These are phyloP conservation scores for Drosophila maculinotata DNA, from an alignment of 2,888 invertebrate species.

Conservation along the genomic window DNA sequence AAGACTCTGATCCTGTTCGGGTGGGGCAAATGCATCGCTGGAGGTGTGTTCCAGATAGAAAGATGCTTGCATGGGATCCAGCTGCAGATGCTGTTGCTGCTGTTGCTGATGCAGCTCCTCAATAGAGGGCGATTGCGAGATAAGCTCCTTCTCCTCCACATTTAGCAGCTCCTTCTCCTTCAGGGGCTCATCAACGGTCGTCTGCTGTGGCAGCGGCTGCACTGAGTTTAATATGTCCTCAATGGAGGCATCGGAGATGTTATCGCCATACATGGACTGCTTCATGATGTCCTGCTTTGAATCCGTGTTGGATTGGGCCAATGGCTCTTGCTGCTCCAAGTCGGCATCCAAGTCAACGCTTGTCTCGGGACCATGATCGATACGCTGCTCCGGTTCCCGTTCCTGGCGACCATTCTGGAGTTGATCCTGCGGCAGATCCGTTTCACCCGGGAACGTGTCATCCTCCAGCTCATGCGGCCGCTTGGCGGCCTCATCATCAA, in stretches of 20 bases:
- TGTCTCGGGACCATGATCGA: slow-evolving; percentile 81
- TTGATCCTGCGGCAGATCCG: slow-evolving; percentile 22
- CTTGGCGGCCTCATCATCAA: slow-evolving; percentile 82
- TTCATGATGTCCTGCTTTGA: slow-evolving; percentile 72
- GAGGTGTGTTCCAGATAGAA: slow-evolving; percentile 74
- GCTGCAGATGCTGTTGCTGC: slow-evolving; percentile 30
- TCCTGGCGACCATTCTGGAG: slow-evolving; percentile 50
- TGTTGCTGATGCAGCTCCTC: slow-evolving; percentile 76
- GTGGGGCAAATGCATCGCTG: slow-evolving; percentile 39
- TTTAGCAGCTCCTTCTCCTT: slow-evolving; percentile 76
- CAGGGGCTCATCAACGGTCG: slow-evolving; percentile 54
- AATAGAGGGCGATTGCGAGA: slow-evolving; percentile 82
- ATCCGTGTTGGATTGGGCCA: background rate
- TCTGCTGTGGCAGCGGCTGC: slow-evolving; percentile 78
- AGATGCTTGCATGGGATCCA: slow-evolving; percentile 80
- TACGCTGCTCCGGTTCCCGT: slow-evolving; percentile 15
- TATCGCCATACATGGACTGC: slow-evolving; percentile 76
- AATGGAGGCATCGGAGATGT: slow-evolving; percentile 59
- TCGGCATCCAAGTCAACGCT: slow-evolving; percentile 71
- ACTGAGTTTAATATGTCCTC: slow-evolving; percentile 83
- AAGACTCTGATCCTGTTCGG: slow-evolving; percentile 50
- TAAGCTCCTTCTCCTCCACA: slow-evolving; percentile 80
- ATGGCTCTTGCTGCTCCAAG: background rate
- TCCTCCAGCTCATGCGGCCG: slow-evolving; percentile 83
- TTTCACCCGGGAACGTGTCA: slow-evolving; percentile 52